Evolutionary conservation across 2,113 vertebrate species (phyloP), one percentile per base, ranked within the genome.

Genomic region (Pelvicachromis taeniatus): DNA sequence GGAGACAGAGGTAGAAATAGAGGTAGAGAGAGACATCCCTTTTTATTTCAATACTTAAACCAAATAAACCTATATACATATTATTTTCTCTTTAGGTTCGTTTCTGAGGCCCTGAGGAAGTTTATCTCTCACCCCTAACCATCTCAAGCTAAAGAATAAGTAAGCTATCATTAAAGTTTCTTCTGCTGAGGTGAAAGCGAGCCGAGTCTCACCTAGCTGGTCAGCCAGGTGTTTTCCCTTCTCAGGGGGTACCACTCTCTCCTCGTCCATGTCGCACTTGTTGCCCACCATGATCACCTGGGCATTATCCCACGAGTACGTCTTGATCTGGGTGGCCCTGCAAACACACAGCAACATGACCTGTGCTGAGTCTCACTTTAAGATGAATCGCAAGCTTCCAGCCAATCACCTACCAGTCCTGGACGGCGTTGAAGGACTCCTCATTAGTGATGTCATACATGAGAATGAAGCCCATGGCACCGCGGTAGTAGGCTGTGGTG

Each of bases 251-350:
- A 99, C 91, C 38, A 97, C 96, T 85, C 98, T 95, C 91, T 99
- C 98, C 88, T 99, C 98, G 77, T 99, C 98, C 98, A 99, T 97
- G 94, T 99, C 98, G 85, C 98, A 99, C 90, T 99, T 99, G 95
- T 99, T 99, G 42, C 98, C 98, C 11, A 99, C 98, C 93, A 99
- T 96, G 95, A 99, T 98, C 59, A 99, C 98, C 91, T 99, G 98
- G 6, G 98, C 98, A 3, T 99, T 99, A 92, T 99, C 98, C 98
- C 98, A 99, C 4, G 98, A 99, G 91, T 99, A 99, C 3, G 98
- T 99, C 95, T 99, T 99, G 82, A 99, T 99, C 93, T 99, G 98
- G 26, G 98, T 99, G 33, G 98, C 98, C 98, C 98, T 99, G 38
- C 52, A 83, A 56, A 87, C 17, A 63, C 26, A 59, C 19, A 52